These are phyloP conservation scores for Pimpla rufipes DNA, from an alignment of 2,888 invertebrate genomes.

Conservation along the genomic window DNA sequence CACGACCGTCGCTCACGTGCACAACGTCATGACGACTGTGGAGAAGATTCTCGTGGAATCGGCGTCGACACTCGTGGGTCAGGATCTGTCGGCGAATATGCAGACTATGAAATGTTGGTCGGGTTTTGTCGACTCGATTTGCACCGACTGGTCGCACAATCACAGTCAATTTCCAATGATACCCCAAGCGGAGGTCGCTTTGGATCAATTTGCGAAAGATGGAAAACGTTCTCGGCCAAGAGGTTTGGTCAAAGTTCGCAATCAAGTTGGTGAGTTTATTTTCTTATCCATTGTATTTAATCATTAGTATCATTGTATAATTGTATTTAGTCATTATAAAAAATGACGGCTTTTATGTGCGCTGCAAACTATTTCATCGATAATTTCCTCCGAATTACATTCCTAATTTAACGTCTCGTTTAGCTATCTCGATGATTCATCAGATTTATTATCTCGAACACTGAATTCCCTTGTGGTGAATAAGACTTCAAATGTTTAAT, in stretches of 20 bases:
- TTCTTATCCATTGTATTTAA: background rate
- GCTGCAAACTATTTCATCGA: too few relatives aligned
- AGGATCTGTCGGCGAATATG: constrained; percentile 49
- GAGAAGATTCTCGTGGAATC: constrained; percentile 69
- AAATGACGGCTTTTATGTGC: too few relatives aligned
- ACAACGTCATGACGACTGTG: constrained; percentile 57
- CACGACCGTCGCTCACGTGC: constrained; percentile 62
- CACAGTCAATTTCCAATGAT: constrained; percentile 1
- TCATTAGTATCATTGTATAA: too few relatives aligned
- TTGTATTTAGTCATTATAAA: too few relatives aligned
- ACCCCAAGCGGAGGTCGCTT: background rate
- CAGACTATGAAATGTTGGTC: constrained; percentile 46
- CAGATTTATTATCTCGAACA: background rate
- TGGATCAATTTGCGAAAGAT: background rate
- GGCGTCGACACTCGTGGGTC: constrained; percentile 54
- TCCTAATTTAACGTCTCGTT: background rate
- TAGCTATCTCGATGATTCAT: background rate
- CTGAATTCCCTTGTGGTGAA: background rate
- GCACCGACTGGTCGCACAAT: background rate
- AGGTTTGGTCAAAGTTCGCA: background rate
- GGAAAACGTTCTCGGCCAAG: background rate
- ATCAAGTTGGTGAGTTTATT: constrained; percentile 39
- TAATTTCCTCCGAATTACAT: too few relatives aligned
- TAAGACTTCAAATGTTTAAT: background rate
- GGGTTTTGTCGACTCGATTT: constrained; percentile 13